phyloP scores from a whole-genome alignment of 2,113 vertebrate species.

The Callospermophilus lateralis region DNA sequence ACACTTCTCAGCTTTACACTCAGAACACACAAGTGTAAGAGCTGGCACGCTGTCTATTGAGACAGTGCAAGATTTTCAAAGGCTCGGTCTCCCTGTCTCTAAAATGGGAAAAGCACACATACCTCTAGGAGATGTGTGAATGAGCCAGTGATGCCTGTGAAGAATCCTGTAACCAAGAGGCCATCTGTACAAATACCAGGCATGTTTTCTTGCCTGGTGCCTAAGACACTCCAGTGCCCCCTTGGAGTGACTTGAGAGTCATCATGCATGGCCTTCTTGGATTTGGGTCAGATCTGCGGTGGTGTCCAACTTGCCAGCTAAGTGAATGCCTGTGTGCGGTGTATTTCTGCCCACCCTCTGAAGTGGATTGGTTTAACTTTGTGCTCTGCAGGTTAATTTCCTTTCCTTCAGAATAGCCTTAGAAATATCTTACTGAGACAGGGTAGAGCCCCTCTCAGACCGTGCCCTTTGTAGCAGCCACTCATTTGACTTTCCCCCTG shows the following conservation, averaged over 20 bases:
- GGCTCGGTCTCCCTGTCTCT: neutral
- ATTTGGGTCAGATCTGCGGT: neutral
- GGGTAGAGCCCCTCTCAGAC: neutral
- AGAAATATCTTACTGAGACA: conserved; percentile 44
- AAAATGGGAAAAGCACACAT: neutral
- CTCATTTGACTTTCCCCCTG: conserved; percentile 21
- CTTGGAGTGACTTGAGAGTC: neutral
- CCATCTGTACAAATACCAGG: neutral
- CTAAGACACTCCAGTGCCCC: neutral
- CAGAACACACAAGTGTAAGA: neutral
- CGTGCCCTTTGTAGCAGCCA: neutral
- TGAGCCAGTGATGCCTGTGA: neutral
- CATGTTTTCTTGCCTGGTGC: neutral
- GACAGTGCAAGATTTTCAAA: neutral
- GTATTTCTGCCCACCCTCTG: neutral
- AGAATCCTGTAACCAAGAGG: neutral
- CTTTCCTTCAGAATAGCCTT: conserved; percentile 5
- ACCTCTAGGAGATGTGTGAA: neutral
- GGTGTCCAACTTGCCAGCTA: neutral
- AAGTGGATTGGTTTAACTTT: neutral
- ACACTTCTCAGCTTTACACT: neutral
- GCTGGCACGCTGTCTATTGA: neutral
- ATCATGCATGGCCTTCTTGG: neutral
- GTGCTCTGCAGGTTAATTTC: conserved; percentile 64
- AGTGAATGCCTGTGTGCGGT: neutral